Conservation (phyloP, 2,888 invertebrate species). For the Eucriotettix oculatus region DNA sequence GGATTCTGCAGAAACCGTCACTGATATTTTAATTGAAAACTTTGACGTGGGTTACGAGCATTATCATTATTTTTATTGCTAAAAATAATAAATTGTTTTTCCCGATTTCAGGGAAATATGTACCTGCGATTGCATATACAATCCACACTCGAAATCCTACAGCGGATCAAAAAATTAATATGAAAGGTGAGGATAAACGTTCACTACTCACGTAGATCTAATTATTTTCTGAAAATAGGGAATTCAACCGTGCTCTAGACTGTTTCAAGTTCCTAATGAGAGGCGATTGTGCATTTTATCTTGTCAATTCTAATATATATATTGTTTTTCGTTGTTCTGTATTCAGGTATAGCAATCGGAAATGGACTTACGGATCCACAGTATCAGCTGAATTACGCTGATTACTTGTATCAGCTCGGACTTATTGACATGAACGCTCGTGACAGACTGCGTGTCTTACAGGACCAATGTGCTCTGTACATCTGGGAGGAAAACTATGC, state of each 20-base stretch:
- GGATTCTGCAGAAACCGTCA: no score
- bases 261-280: no score
- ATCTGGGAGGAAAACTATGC: conserved; percentile 47
- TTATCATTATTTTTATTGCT: no score
- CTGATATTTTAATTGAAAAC: no score
- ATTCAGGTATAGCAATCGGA: conserved; percentile 53
- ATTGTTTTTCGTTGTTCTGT: conserved; percentile 16
- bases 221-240: no score
- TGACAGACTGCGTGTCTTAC: conserved; percentile 39
- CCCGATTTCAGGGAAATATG: conserved; percentile 7
- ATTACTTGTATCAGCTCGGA: conserved; percentile 65
- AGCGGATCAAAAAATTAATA: conserved; percentile 46
- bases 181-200: conserved; percentile 47
- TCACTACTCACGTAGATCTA: conserved; percentile 21
- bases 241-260: no score
- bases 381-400: conserved; percentile 58
- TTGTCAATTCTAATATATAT: no score
- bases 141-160: conserved; percentile 29
- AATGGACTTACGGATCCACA: conserved; percentile 67
- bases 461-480: conserved; percentile 36
- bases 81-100: no score
- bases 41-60: no score
- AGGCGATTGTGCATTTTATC: no score
- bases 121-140: conserved; percentile 6
- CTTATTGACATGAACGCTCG: conserved; percentile 47